A percentile compares a stretch with the other conserved stretches of the same genome.
Conservation (phyloP, 2,888 invertebrate genomes). For the Buathra laborator region DNA sequence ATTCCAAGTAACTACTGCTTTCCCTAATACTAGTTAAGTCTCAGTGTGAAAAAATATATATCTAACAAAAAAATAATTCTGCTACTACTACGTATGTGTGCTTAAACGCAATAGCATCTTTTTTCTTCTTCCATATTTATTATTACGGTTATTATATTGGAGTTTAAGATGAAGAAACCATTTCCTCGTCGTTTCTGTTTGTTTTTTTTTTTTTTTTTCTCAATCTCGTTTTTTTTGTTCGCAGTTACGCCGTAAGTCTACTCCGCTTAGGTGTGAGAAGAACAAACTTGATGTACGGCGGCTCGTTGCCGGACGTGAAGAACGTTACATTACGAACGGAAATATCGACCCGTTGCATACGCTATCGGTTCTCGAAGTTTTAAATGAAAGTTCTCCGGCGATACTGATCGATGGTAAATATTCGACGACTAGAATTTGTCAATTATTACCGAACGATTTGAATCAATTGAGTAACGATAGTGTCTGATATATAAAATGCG, state of each 20-base stretch:
- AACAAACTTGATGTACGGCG: conserved; percentile 86
- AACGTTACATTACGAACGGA: conserved; percentile 88
- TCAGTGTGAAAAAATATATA: conserved; percentile 4
- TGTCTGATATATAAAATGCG: not conserved
- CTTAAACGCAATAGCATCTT: conserved; percentile 11
- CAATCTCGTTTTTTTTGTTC: too few species aligned
- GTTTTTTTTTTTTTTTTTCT: conserved; percentile 23
- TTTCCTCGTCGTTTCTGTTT: not conserved
- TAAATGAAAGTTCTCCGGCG: conserved; percentile 76
- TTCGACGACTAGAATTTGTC: not conserved
- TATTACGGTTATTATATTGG: not conserved
- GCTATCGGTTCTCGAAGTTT: conserved; percentile 86
- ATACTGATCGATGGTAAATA: conserved; percentile 79
- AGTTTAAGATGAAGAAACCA: too few species aligned
- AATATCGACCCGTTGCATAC: conserved; percentile 88
- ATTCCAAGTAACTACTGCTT: not conserved
- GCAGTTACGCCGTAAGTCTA: conserved; percentile 74
- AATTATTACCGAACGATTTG: not conserved
- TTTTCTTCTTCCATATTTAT: not conserved
- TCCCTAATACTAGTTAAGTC: conserved; percentile 28
- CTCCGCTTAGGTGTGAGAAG: conserved; percentile 84
- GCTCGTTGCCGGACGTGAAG: conserved; percentile 85
- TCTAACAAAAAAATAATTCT: conserved; percentile 44
- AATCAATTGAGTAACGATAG: not conserved
- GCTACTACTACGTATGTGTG: not conserved